Percentiles rank a stretch among this genome's conserved stretches.
These are phyloP conservation scores for Popillia japonica DNA, from an alignment of 1,140 invertebrate species.

Conservation along the genomic window DNA sequence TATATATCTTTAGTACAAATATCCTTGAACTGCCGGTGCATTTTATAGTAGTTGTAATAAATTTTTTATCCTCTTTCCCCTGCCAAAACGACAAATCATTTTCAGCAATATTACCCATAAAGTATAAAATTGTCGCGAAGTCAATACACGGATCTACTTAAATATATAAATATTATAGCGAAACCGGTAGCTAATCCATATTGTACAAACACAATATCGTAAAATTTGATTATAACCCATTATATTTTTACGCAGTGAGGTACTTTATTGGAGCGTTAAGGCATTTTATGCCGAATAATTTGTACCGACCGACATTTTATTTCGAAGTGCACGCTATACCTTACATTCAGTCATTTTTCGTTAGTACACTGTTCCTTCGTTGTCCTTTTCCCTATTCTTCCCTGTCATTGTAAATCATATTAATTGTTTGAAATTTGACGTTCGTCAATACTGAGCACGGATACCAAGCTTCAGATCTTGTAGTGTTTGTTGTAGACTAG, in stretches of 20 bases:
- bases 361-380: too few species aligned
- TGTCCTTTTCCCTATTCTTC: background rate
- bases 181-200: conserved; percentile 4
- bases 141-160: background rate
- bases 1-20: too few species aligned
- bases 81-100: background rate
- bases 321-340: too few species aligned
- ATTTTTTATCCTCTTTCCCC: too few species aligned
- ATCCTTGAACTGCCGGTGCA: too few species aligned
- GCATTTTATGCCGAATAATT: conserved; percentile 3
- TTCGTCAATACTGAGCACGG: background rate
- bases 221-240: background rate
- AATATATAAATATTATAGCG: background rate
- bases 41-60: too few species aligned
- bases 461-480: background rate
- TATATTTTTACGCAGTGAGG: conserved; percentile 14
- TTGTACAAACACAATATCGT: background rate
- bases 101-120: conserved; percentile 4
- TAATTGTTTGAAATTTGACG: background rate
- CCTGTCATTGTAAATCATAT: background rate
- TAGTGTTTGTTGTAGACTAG: background rate
- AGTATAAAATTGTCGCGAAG: background rate
- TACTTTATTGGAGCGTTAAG: background rate
- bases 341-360: too few species aligned
- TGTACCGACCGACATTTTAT: background rate